These are phyloP conservation scores for Orchesella cincta DNA, from an alignment of 1,140 invertebrate genomes.

Conservation along the genomic window DNA sequence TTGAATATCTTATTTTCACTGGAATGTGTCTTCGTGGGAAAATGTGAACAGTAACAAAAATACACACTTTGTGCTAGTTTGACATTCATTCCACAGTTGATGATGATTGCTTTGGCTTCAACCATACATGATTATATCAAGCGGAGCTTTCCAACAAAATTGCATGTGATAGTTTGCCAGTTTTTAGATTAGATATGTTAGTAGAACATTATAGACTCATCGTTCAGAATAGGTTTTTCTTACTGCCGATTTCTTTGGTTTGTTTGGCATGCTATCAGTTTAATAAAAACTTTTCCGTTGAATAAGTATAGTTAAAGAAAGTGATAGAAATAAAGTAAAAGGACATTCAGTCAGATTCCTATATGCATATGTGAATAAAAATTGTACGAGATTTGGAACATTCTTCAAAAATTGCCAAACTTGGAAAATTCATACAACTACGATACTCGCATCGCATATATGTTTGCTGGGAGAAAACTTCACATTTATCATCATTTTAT, in stretches of 20 bases:
- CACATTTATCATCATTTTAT: neutral
- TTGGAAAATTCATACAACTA: neutral
- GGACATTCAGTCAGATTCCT: neutral
- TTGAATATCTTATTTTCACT: conserved; percentile 4
- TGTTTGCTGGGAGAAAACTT: neutral
- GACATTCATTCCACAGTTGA: neutral
- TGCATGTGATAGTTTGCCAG: too few species aligned
- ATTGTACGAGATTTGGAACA: neutral
- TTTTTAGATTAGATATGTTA: neutral
- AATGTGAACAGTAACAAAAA: neutral
- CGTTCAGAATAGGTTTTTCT: too few species aligned
- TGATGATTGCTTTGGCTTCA: neutral
- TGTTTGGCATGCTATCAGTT: too few species aligned
- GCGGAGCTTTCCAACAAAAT: too few species aligned
- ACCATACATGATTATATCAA: too few species aligned
- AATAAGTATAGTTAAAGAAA: neutral
- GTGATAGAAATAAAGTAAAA: neutral
- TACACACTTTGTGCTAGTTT: neutral
- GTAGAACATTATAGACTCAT: too few species aligned
- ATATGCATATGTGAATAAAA: neutral
- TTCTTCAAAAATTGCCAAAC: neutral
- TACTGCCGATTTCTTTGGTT: too few species aligned
- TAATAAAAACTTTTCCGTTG: too few species aligned
- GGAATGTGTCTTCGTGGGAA: neutral
- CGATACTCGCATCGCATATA: neutral